Conservation (phyloP, 1,140 invertebrate species). For the Zaprionus capensis region DNA sequence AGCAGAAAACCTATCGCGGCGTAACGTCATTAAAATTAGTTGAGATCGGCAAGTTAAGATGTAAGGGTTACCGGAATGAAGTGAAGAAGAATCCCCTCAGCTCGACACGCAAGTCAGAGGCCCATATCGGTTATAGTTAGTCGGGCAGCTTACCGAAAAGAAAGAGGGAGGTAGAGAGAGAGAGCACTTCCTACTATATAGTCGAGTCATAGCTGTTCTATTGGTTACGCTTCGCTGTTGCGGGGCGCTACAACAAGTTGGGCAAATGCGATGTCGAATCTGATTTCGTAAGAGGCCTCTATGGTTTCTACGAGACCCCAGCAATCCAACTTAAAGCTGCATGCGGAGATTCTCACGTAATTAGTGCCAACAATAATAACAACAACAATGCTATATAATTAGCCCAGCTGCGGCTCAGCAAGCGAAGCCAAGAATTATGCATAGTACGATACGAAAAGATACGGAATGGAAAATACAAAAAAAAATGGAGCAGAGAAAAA, state of each 20-base stretch:
- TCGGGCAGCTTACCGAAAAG: constrained; percentile 16
- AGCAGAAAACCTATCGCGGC: constrained; percentile 80
- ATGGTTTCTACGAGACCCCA: constrained; percentile 32
- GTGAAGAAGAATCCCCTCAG: constrained; percentile 8
- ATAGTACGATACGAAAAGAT: constrained; percentile 3
- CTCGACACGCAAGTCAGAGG: constrained; percentile 40
- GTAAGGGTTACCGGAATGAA: constrained; percentile 40
- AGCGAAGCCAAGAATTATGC: constrained; percentile 69
- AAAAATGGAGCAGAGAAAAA: constrained; percentile 34
- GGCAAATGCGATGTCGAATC: constrained; percentile 51
- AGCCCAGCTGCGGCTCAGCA: constrained; percentile 51
- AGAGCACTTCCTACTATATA: constrained; percentile 19
- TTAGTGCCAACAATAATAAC: constrained; percentile 70
- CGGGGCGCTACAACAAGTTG: constrained; percentile 40
- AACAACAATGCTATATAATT: constrained; percentile 71
- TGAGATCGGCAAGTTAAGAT: constrained; percentile 63
- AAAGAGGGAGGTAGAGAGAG: neutral
- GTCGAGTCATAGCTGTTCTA: constrained; percentile 34
- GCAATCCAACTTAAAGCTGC: constrained; percentile 37
- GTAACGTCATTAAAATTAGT: constrained; percentile 84
- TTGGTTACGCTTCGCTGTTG: constrained; percentile 76
- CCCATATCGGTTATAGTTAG: constrained; percentile 46
- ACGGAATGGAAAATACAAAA: constrained; percentile 50
- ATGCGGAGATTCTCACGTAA: constrained; percentile 66
- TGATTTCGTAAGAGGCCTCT: constrained; percentile 34